These are phyloP conservation scores for Micrasema minimum DNA, from an alignment of 1,140 invertebrate genomes.

Conservation along the genomic window DNA sequence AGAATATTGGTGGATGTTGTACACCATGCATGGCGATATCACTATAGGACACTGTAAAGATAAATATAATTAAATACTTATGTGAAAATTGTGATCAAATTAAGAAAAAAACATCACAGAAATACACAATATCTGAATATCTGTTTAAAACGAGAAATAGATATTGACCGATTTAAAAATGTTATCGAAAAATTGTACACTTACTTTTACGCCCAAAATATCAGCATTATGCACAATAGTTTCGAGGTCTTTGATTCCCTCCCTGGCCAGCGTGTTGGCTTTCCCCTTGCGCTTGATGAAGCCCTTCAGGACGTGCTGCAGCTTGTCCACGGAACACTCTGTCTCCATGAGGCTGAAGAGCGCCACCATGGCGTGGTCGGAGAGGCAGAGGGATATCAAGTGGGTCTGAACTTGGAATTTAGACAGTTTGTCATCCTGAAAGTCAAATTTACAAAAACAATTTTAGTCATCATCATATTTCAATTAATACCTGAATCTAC, in stretches of 20 bases:
- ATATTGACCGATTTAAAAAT: too few relatives aligned
- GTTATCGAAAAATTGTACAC: too few relatives aligned
- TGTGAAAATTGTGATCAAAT: too few relatives aligned
- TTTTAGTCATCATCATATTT: too few relatives aligned
- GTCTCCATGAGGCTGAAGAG: slow-evolving; percentile 79
- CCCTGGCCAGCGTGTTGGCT: slow-evolving; percentile 72
- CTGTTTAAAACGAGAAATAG: too few relatives aligned
- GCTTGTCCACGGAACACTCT: slow-evolving; percentile 75
- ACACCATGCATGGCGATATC: slow-evolving; percentile 73
- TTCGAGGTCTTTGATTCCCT: slow-evolving; percentile 80
- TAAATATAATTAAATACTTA: slow-evolving; percentile 4
- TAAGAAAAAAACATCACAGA: too few relatives aligned
- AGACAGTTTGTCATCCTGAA: slow-evolving; percentile 71
- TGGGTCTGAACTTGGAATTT: slow-evolving; percentile 79
- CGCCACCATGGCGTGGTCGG: slow-evolving; percentile 75
- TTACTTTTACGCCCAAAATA: slow-evolving; percentile 79
- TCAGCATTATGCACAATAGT: slow-evolving; percentile 74
- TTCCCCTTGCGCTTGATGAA: slow-evolving; percentile 74
- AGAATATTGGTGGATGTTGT: slow-evolving; percentile 74
- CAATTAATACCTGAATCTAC: too few relatives aligned
- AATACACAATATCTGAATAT: too few relatives aligned
- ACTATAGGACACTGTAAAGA: slow-evolving; percentile 69
- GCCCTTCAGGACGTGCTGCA: slow-evolving; percentile 70
- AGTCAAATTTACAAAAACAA: slow-evolving; percentile 29
- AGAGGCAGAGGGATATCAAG: slow-evolving; percentile 74